Percentiles rank a stretch among this genome's conserved stretches.
These are phyloP conservation scores for Protobothrops mucrosquamatus DNA, from an alignment of 2,113 vertebrate genomes.

Conservation along the genomic window DNA sequence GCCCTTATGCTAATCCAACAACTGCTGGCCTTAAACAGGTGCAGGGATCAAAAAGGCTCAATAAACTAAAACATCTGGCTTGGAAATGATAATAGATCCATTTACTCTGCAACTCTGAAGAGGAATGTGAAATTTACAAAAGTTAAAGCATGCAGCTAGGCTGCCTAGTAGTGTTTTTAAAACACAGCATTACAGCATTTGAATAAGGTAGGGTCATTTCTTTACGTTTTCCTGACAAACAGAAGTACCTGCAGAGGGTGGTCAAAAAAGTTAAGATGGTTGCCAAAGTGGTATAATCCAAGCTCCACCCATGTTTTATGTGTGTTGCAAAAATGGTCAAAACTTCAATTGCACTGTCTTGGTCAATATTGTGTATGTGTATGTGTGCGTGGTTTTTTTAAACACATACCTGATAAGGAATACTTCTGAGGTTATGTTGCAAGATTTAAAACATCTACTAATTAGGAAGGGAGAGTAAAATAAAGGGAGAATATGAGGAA, in stretches of 20 bases:
- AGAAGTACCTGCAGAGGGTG: neutral
- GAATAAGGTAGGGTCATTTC: neutral
- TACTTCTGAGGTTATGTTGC: constrained; percentile 6
- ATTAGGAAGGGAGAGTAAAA: neutral
- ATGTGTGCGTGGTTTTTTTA: neutral
- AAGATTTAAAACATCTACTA: neutral
- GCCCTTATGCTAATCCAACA: constrained; percentile 78
- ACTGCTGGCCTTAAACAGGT: constrained; percentile 82
- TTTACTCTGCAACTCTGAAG: constrained; percentile 67
- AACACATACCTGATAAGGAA: neutral
- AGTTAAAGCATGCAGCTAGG: constrained; percentile 71
- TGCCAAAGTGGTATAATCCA: neutral
- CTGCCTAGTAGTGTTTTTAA: constrained; percentile 37
- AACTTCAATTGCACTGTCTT: neutral
- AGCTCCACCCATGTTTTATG: neutral
- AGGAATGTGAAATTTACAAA: constrained; percentile 73
- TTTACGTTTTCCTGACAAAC: neutral
- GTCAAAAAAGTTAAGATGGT: neutral
- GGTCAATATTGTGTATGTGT: neutral
- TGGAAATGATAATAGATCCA: constrained; percentile 76
- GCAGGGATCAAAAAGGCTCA: constrained; percentile 81
- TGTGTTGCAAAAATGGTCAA: neutral
- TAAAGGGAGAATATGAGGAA: neutral
- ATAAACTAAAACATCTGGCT: constrained; percentile 84
- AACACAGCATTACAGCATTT: constrained; percentile 21